A percentile compares a stretch with the other conserved stretches of the same genome.
Conservation (phyloP, 1,140 invertebrate genomes). For the Zophobas morio region DNA sequence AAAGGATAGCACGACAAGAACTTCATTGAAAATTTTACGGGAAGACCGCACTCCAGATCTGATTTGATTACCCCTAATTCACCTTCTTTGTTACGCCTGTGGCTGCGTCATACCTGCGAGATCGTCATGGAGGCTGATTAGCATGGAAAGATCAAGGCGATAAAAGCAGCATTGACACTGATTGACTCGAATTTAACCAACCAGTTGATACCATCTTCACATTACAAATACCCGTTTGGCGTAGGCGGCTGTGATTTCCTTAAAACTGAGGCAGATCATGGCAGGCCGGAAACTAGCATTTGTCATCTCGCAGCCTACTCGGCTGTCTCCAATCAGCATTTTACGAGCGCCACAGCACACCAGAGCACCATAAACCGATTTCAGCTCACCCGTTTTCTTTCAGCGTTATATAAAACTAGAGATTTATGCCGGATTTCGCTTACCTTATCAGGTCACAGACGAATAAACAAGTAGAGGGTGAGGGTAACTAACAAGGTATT, state of each 20-base stretch:
- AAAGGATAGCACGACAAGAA: too few relatives aligned
- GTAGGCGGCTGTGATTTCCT: constrained; percentile 13
- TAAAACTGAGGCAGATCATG: constrained; percentile 11
- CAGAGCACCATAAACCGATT: constrained; percentile 60
- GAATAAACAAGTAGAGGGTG: constrained; percentile 24
- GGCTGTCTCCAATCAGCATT: constrained; percentile 62
- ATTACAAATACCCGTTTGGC: constrained; percentile 30
- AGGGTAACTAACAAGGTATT: background rate
- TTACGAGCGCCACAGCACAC: constrained; percentile 62
- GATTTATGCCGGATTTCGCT: constrained; percentile 48
- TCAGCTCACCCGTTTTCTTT: constrained; percentile 52
- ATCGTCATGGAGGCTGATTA: background rate
- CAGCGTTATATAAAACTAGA: constrained; percentile 44
- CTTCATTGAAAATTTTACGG: too few relatives aligned
- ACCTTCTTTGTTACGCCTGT: too few relatives aligned
- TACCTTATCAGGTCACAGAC: constrained; percentile 12
- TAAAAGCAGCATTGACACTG: background rate
- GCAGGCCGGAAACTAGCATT: constrained; percentile 46
- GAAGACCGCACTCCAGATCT: background rate
- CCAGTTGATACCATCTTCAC: constrained; percentile 32
- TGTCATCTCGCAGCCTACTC: constrained; percentile 57
- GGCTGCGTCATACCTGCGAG: too few relatives aligned
- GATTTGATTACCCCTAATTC: background rate
- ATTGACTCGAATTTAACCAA: constrained; percentile 26
- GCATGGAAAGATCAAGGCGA: background rate